Evolutionary conservation across 2,113 vertebrate species (phyloP).

Genomic region (Chroicocephalus ridibundus): DNA sequence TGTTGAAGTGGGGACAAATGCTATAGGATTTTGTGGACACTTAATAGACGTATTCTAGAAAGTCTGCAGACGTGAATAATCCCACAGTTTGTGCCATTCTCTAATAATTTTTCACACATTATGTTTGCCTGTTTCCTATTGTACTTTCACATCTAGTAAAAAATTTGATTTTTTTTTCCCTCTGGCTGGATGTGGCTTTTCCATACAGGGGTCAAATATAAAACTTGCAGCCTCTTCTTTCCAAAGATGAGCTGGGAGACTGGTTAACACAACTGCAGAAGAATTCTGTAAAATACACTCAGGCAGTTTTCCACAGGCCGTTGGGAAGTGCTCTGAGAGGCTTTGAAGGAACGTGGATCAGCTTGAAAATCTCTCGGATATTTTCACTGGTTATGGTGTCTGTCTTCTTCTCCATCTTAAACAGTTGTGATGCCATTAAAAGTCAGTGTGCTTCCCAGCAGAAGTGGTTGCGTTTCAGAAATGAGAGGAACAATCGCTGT

Average conservation of each 20-base stretch:
- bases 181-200: background rate
- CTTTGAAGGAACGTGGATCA: background rate
- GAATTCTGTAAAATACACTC: background rate
- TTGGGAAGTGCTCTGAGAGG: background rate
- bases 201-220: background rate
- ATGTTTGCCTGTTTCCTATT: background rate
- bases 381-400: background rate
- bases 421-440: background rate
- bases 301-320: background rate
- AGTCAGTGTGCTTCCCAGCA: constrained; percentile 15
- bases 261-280: background rate
- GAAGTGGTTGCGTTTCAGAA: constrained; percentile 36
- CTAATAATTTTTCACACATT: background rate
- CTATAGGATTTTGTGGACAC: background rate
- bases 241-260: background rate
- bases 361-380: background rate
- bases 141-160: background rate
- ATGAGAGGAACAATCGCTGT: background rate
- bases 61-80: background rate
- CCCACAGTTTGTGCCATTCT: background rate
- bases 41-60: background rate
- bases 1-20: constrained; percentile 1
- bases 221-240: background rate
- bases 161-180: fast-evolving
- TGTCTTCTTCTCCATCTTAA: background rate